A percentile compares a stretch with the other conserved stretches of the same genome.
These are phyloP conservation scores for Caenorhabditis panamensis DNA, from an alignment of 2,888 invertebrate species.

Conservation along the genomic window DNA sequence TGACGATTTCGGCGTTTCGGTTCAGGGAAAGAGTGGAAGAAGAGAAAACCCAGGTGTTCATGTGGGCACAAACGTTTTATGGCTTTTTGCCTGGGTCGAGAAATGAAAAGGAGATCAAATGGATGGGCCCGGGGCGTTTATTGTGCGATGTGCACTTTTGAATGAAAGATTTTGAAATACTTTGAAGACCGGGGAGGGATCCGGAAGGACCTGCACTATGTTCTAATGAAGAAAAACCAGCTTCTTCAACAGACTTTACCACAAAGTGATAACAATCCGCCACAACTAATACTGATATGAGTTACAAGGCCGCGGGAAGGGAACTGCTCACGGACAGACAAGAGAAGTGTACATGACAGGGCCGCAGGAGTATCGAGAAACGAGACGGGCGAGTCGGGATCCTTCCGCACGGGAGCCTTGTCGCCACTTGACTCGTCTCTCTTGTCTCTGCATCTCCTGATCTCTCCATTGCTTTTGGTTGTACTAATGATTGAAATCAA, in stretches of 20 bases:
- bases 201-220: too few species aligned
- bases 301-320: slow-evolving; percentile 24
- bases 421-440: slow-evolving; percentile 48
- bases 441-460: slow-evolving; percentile 35
- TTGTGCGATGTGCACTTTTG: slow-evolving; percentile 25
- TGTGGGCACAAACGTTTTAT: slow-evolving; percentile 43
- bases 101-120: slow-evolving; percentile 20
- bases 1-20: slow-evolving; percentile 31
- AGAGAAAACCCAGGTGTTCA: slow-evolving; percentile 48
- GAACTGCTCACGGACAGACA: slow-evolving; percentile 25
- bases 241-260: too few species aligned
- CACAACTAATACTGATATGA: slow-evolving; percentile 22
- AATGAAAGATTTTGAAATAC: not conserved
- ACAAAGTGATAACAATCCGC: slow-evolving; percentile 19
- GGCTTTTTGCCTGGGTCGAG: slow-evolving; percentile 8
- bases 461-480: slow-evolving; percentile 20
- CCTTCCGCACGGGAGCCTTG: slow-evolving; percentile 37
- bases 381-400: slow-evolving; percentile 19
- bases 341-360: slow-evolving; percentile 45
- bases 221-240: too few species aligned
- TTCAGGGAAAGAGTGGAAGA: not conserved
- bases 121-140: slow-evolving; percentile 1
- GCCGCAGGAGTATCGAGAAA: slow-evolving; percentile 26
- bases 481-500: slow-evolving; percentile 36
- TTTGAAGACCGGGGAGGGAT: too few species aligned